A percentile compares a stretch with the other conserved stretches of the same genome.
Conservation (phyloP, 2,113 vertebrate genomes). For the Eulemur macaco region DNA sequence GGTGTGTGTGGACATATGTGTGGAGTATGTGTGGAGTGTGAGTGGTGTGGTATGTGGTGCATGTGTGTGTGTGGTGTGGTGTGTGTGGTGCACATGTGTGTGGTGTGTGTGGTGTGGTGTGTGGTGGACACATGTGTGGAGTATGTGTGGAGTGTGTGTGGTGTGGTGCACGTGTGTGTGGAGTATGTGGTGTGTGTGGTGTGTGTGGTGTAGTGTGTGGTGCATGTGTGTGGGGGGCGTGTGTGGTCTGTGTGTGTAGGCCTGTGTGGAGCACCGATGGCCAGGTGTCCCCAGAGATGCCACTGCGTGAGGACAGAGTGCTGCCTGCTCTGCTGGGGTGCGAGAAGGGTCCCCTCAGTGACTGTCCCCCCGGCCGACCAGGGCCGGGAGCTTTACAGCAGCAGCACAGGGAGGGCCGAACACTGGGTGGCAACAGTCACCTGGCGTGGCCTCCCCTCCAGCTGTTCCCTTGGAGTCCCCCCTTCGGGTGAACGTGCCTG, state of each 20-base stretch:
- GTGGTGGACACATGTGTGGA: too few species aligned
- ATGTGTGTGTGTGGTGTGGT: not conserved
- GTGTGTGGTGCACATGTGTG: not conserved
- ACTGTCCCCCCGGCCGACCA: not conserved
- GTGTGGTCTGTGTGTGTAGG: not conserved
- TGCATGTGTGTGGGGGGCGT: too few species aligned
- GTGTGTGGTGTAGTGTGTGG: accelerated
- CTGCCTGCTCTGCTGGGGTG: too few species aligned
- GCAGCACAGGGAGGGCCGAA: accelerated
- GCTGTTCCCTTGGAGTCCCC: not conserved
- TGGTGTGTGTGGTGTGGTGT: not conserved
- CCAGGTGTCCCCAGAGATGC: too few species aligned
- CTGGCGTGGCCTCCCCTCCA: accelerated
- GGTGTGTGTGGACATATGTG: not conserved
- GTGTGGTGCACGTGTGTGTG: not conserved
- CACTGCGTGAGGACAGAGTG: too few species aligned
- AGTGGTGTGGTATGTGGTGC: not conserved
- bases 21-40: not conserved
- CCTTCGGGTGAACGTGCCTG: too few species aligned
- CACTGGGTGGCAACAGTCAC: not conserved
- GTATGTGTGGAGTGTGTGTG: not conserved
- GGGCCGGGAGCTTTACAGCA: too few species aligned
- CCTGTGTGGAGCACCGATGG: not conserved
- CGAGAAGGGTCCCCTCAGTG: not conserved
- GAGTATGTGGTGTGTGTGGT: not conserved